Conservation (phyloP, 2,113 vertebrate genomes). For the Istiophorus platypterus region DNA sequence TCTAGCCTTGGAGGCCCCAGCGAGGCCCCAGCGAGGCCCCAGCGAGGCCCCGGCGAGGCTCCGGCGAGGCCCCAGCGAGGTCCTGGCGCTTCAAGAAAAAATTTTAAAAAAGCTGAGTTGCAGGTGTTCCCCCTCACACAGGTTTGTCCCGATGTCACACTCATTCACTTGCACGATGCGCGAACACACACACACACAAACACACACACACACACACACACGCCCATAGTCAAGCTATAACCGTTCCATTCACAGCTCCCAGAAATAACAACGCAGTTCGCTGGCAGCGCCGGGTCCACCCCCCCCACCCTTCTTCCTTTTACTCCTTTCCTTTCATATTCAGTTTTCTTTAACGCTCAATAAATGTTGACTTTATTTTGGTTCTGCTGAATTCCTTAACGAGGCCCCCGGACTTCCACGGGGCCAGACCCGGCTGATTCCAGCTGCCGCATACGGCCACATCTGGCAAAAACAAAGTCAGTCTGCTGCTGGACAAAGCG, state of each 20-base stretch:
- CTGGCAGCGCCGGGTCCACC: conserved; percentile 23
- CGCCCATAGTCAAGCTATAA: conserved; percentile 41
- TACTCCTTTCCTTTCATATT: conserved; percentile 60
- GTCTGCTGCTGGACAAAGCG: neutral
- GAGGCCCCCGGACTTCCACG: conserved; percentile 26
- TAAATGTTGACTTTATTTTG: conserved; percentile 78
- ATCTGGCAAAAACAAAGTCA: conserved; percentile 5
- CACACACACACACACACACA: conserved; percentile 2
- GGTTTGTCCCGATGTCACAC: too few species aligned
- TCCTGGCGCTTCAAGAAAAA: too few species aligned
- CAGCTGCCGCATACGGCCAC: conserved; percentile 29
- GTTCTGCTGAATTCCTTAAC: conserved; percentile 65
- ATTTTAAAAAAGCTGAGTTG: conserved; percentile 4
- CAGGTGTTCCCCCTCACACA: conserved; percentile 53
- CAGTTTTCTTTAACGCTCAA: conserved; percentile 65
- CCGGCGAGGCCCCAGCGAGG: too few species aligned
- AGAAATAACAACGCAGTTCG: conserved; percentile 55
- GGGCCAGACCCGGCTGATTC: conserved; percentile 9
- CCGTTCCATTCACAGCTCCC: conserved; percentile 61
- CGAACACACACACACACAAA: conserved; percentile 21
- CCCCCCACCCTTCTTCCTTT: conserved; percentile 31
- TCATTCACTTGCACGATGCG: too few species aligned
- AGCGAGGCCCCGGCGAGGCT: too few species aligned
- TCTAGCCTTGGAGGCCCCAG: too few species aligned
- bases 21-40: too few species aligned